A percentile compares a stretch with the other conserved stretches of the same genome.
Evolutionary conservation across 2,888 invertebrate species (phyloP).

Genomic region (Caradrina clavipalpis): DNA sequence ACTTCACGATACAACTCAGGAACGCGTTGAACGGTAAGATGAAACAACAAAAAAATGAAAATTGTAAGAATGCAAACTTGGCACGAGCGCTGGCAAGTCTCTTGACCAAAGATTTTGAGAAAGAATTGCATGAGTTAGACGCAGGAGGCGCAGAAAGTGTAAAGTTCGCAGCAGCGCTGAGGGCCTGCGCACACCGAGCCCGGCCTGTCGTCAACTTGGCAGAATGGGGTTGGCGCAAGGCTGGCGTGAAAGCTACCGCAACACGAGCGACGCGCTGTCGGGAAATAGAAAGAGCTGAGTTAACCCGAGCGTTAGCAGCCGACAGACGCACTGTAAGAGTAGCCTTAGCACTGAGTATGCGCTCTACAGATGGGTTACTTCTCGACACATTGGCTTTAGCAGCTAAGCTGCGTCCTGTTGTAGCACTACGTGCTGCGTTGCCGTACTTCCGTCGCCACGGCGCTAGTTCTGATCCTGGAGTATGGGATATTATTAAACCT

Average conservation of each 20-base stretch:
- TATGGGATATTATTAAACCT: constrained; percentile 75
- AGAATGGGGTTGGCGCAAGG: constrained; percentile 66
- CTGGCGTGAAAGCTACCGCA: constrained; percentile 76
- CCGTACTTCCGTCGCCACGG: constrained; percentile 60
- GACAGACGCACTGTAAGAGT: constrained; percentile 71
- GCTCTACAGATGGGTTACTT: neutral
- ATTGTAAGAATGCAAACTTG: constrained; percentile 20
- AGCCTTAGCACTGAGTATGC: constrained; percentile 65
- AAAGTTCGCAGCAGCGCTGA: constrained; percentile 67
- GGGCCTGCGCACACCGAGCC: constrained; percentile 72
- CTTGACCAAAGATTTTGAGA: constrained; percentile 42
- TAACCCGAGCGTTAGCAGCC: constrained; percentile 65
- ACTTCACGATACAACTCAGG: constrained; percentile 68
- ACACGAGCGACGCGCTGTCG: constrained; percentile 71
- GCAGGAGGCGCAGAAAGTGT: constrained; percentile 28
- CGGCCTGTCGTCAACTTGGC: constrained; percentile 70
- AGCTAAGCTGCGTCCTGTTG: constrained; percentile 66
- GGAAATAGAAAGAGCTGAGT: constrained; percentile 55
- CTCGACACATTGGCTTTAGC: constrained; percentile 62
- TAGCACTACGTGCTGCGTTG: constrained; percentile 70
- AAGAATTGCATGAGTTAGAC: constrained; percentile 54
- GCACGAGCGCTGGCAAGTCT: constrained; percentile 55
- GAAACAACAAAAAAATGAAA: constrained; percentile 8
- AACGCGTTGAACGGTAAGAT: constrained; percentile 36
- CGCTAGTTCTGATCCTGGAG: constrained; percentile 55